A percentile compares a stretch with the other conserved stretches of the same genome.
Evolutionary conservation across 2,888 invertebrate species (phyloP).

Genomic region (Papilio gigon): DNA sequence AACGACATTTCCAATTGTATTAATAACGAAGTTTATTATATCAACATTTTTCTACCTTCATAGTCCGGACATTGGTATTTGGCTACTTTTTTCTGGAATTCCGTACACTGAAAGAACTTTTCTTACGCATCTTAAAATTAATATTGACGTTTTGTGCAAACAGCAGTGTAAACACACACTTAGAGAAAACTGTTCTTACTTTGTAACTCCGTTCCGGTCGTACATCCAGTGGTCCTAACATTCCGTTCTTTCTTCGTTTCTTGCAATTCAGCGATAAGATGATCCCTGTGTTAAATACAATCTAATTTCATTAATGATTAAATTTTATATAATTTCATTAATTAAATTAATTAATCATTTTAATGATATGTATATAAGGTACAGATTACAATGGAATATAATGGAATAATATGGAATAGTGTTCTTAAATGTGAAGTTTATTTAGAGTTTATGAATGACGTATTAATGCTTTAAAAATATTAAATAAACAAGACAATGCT

Average conservation of each 20-base stretch:
- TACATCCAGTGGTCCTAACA: conserved; percentile 4
- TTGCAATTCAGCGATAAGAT: neutral
- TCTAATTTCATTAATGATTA: neutral
- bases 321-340: no score
- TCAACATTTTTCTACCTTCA: neutral
- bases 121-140: no score
- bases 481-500: neutral
- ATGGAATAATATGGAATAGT: no score
- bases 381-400: no score
- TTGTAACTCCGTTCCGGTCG: conserved; percentile 3
- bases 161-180: neutral
- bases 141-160: neutral
- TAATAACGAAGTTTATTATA: neutral
- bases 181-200: conserved; percentile 1
- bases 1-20: neutral
- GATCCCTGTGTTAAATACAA: neutral
- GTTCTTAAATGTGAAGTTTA: neutral
- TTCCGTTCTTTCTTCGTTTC: conserved; percentile 4
- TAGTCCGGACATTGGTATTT: no score
- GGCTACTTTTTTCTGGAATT: no score
- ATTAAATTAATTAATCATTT: no score
- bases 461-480: neutral
- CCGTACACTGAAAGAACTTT: no score
- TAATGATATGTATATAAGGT: no score
- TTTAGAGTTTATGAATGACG: neutral